A percentile compares a stretch with the other conserved stretches of the same genome.
Evolutionary conservation across 2,888 invertebrate genomes (phyloP).

Genomic region (Idaea dimidiata): DNA sequence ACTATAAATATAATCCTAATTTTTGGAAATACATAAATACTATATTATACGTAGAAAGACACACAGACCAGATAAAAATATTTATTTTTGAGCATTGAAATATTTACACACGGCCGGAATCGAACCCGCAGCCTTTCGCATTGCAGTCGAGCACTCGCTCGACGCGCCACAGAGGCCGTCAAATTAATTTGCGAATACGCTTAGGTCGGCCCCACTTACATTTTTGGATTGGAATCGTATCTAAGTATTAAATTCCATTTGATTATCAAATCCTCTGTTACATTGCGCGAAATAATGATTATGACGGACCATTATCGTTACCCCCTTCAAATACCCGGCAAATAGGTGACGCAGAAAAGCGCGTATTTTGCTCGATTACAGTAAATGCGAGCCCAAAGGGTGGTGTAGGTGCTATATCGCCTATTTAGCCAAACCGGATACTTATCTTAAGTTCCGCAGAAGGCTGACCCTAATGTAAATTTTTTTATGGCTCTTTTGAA

Average conservation of each 20-base stretch:
- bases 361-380: background rate
- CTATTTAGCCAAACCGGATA: conserved; percentile 2
- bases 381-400: background rate
- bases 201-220: background rate
- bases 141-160: no score
- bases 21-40: no score
- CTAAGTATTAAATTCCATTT: background rate
- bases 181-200: background rate
- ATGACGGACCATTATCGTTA: background rate
- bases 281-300: conserved; percentile 1
- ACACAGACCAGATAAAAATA: no score
- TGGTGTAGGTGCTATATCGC: conserved; percentile 1
- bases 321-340: background rate
- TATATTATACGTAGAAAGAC: no score
- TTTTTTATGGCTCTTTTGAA: background rate
- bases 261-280: background rate
- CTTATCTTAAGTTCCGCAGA: background rate
- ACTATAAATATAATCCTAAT: no score
- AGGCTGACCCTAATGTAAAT: background rate
- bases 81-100: no score
- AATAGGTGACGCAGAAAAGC: conserved; percentile 4
- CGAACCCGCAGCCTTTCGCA: no score
- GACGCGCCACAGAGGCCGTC: no score
- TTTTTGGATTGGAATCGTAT: background rate
- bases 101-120: no score